Evolutionary conservation across 2,888 invertebrate species (phyloP), one percentile per base, ranked within the genome.

Genomic region (Lycocerus yunnanus): DNA sequence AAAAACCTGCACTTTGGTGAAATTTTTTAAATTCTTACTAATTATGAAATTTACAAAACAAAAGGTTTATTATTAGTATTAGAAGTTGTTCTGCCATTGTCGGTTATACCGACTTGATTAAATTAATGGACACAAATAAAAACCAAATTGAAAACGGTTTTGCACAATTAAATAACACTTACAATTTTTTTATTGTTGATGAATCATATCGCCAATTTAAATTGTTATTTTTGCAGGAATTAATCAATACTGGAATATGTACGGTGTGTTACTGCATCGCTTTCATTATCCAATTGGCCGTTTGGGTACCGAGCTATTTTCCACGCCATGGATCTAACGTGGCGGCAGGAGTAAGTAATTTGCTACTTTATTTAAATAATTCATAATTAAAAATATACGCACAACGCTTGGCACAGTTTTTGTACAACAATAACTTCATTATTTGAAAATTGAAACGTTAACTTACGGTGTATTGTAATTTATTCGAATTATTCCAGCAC

Each of bases 201-300:
- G 43, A 43, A 43, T 43, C 43, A 43, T 43, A n/a, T 11, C 4
- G 43, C n/a, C 61, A 61, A 61, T 61, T 61, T 18, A n/a, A 63
- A 63, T 75, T 15, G 18, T 63, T 63, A n/a, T 43, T 43, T 78
- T 90, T 91, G 79, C 88, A 96, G 96, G 96, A 97, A 88, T 88
- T 96, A 81, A 87, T 95, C 75, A 94, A 95, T 84, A 94, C 94
- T 11, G 90, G 89, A 43, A 88, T 94, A 78, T 90, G 91, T 81
- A 89, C 94, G 0, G 84, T 93, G 15, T 88, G 94, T 79, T 96
- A 96, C 86, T 88, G 92, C 80, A 92, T 95, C 79, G 96, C 93
- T 1, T 95, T 95, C 87, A 93, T 96, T 80, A 92, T 94, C 18
- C 93, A 96, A 84, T 89, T 97, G 80, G 90, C 93, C 0, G 88